Evolutionary conservation across 2,888 invertebrate genomes (phyloP).

Genomic region (Drosophila lacicola): DNA sequence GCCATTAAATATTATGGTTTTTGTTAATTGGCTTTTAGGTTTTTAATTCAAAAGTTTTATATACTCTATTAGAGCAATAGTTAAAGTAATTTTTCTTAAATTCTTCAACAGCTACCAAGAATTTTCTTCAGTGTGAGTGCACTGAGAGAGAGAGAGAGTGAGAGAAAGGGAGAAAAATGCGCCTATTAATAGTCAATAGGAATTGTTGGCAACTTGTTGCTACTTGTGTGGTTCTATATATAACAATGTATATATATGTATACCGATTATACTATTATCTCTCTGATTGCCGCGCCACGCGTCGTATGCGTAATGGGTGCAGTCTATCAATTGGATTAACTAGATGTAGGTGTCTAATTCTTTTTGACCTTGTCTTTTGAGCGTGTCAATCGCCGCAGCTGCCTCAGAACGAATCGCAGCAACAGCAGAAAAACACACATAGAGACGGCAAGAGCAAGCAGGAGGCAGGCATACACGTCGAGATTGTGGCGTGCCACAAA

Average conservation of each 20-base stretch:
- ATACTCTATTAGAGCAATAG: neutral
- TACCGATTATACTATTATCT: neutral
- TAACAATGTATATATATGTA: constrained; percentile 2
- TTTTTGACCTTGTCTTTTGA: constrained; percentile 37
- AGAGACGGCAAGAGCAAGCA: constrained; percentile 5
- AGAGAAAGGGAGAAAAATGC: constrained; percentile 2
- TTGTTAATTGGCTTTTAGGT: no score
- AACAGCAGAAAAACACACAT: neutral
- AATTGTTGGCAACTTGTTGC: constrained; percentile 47
- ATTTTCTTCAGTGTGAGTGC: constrained; percentile 21
- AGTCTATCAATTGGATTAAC: constrained; percentile 12
- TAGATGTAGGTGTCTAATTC: constrained; percentile 4
- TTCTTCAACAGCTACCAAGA: neutral
- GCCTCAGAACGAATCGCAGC: constrained; percentile 5
- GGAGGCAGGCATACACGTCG: constrained; percentile 82
- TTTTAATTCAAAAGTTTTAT: neutral
- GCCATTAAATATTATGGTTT: no score
- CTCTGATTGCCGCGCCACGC: constrained; percentile 14
- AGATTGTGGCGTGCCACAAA: constrained; percentile 85
- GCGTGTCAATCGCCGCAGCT: neutral
- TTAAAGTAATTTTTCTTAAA: neutral
- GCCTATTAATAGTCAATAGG: constrained; percentile 51
- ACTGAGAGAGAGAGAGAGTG: neutral
- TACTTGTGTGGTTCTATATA: constrained; percentile 24
- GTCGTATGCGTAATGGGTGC: constrained; percentile 22